A percentile compares a stretch with the other conserved stretches of the same genome.
phyloP scores from a whole-genome alignment of 2,113 vertebrate genomes.

The Oncorhynchus nerka region DNA sequence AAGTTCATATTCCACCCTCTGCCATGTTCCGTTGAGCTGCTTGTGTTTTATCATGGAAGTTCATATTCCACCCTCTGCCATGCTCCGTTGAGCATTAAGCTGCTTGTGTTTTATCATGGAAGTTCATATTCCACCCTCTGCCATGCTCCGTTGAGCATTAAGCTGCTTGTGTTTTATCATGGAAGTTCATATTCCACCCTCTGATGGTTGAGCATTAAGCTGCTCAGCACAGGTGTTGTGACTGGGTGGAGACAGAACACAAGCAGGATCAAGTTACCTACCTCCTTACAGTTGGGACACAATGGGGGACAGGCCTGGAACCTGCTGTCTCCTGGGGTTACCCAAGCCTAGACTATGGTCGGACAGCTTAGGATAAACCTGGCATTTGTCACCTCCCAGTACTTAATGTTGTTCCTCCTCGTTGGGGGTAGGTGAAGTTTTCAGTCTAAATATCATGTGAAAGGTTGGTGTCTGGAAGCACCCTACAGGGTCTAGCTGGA shows the following conservation, averaged over 20 bases:
- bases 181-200: conserved; percentile 65
- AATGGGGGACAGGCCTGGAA: neutral
- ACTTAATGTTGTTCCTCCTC: neutral
- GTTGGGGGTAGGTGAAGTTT: neutral
- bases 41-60: too few relatives aligned
- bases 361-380: neutral
- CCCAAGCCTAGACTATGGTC: neutral
- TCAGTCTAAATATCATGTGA: neutral
- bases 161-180: conserved; percentile 9
- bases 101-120: too few relatives aligned
- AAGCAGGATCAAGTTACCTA: conserved; percentile 34
- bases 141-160: too few relatives aligned
- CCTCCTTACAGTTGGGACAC: conserved; percentile 34
- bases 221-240: conserved; percentile 58
- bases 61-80: too few relatives aligned
- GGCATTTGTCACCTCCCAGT: neutral
- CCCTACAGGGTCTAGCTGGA: neutral
- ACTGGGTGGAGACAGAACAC: conserved; percentile 17
- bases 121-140: too few relatives aligned
- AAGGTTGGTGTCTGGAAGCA: neutral
- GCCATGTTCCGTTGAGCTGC: too few relatives aligned
- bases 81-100: too few relatives aligned
- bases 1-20: too few relatives aligned
- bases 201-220: conserved; percentile 45
- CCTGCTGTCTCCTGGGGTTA: conserved; percentile 8